A percentile compares a stretch with the other conserved stretches of the same genome.
Evolutionary conservation across 1,140 invertebrate genomes (phyloP).

Genomic region (Diachasmimorpha longicaudata): DNA sequence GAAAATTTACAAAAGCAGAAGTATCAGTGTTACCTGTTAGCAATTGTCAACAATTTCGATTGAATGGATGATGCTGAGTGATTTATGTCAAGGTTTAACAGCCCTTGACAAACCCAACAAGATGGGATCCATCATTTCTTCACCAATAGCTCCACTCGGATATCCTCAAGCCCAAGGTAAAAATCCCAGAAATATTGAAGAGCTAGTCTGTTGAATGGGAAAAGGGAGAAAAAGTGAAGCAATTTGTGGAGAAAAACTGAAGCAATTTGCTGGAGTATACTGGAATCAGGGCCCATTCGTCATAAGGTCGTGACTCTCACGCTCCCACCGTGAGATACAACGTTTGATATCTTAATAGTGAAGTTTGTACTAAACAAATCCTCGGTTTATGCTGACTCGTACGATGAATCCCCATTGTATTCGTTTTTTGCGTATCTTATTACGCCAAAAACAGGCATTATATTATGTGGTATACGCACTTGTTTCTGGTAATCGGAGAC

Average conservation of each 20-base stretch:
- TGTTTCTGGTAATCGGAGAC: neutral
- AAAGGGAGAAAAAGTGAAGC: too few relatives aligned
- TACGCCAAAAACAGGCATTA: neutral
- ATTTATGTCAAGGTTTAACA: too few relatives aligned
- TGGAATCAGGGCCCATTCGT: neutral
- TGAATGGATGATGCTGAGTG: too few relatives aligned
- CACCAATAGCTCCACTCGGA: neutral
- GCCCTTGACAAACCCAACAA: too few relatives aligned
- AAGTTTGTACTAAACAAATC: neutral
- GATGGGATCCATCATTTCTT: neutral
- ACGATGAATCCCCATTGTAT: neutral
- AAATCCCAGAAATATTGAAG: neutral
- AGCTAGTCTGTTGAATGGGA: neutral
- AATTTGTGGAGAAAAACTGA: neutral
- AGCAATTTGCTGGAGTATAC: neutral
- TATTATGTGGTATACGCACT: neutral
- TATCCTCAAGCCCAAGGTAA: too few relatives aligned
- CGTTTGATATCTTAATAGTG: neutral
- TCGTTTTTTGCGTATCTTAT: neutral
- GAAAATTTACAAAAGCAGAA: too few relatives aligned
- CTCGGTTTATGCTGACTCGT: neutral
- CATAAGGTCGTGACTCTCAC: neutral
- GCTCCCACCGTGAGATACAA: neutral
- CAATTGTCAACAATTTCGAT: too few relatives aligned
- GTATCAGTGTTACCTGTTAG: too few relatives aligned